Evolutionary conservation across 2,797 vertebrate species (phyloP), one percentile per base, ranked within the genome.

Genomic region (Xiphophorus birchmanni): DNA sequence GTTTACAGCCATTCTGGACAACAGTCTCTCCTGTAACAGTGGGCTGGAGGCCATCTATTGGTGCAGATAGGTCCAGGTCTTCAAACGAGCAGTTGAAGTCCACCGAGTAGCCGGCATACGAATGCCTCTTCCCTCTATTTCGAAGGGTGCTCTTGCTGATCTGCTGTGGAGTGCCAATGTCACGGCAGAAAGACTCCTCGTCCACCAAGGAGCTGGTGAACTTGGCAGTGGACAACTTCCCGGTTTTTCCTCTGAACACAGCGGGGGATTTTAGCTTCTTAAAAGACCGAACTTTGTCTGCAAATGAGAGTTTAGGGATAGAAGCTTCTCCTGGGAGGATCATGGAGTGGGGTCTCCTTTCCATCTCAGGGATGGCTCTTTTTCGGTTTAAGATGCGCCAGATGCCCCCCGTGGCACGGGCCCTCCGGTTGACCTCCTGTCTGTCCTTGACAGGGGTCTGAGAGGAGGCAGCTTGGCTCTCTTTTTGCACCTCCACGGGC

Each of bases 281-380:
- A 79, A 97, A 96, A 0, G 96, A 96, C 80, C 96, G 97, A 58
- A 98, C 95, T 87, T 95, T 96, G 90, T 99, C 97, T 74, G 97
- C 95, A 81, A 98, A 97, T 0, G 97, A 97, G 80, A 97, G 80
- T 77, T 97, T 98, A 17, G 95, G 95, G 83, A 97, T 96, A 74
- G 95, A 94, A 2, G 91, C 93, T 82, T 96, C 97, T 86, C 96
- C 96, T 0, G 97, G 95, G 74, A 98, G 94, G 79, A 99, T 97
- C 97, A 99, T 97, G 60, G 98, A 99, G 91, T 97, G 97, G 8
- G 97, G 97, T 63, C 97, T 93, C 74, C 95, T 96, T 77, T 96
- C 96, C 75, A 92, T 91, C 3, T 95, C 92, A 1, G 96, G 89
- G 17, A 92, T 89, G 8, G 92, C 94, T 93, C 95, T 97, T 88